Evolutionary conservation across 2,113 vertebrate genomes (phyloP).

Genomic region (Nyctereutes procyonoides): DNA sequence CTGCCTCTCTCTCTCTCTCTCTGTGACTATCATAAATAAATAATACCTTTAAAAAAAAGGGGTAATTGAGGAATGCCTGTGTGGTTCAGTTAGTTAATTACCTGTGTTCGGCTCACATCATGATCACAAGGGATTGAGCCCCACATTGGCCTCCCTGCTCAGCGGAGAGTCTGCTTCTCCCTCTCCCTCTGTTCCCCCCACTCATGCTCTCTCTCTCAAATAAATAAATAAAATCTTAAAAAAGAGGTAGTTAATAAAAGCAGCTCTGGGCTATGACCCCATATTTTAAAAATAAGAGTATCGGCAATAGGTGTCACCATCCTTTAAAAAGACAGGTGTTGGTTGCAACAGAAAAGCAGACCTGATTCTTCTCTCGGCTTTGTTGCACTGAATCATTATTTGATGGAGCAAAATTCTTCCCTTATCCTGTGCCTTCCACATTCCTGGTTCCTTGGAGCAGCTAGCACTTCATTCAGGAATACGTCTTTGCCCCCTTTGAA

Average conservation of each 20-base stretch:
- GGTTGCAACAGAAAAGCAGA: background rate
- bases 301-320: background rate
- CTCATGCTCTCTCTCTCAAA: background rate
- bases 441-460: background rate
- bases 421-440: background rate
- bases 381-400: background rate
- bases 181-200: background rate
- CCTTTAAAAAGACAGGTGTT: background rate
- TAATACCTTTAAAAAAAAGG: too few species aligned
- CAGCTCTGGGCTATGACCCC: background rate
- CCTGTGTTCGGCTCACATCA: background rate
- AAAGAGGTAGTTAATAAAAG: background rate
- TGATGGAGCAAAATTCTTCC: background rate
- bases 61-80: background rate
- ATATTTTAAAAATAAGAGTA: background rate
- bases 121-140: background rate
- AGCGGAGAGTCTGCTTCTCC: background rate
- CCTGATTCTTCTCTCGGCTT: background rate
- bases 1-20: too few species aligned
- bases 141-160: background rate
- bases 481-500: background rate
- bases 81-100: background rate
- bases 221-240: background rate
- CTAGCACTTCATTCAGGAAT: background rate
- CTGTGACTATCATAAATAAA: too few species aligned